These are phyloP conservation scores for Chymomyza procnemis DNA, from an alignment of 2,888 invertebrate genomes.

Conservation along the genomic window DNA sequence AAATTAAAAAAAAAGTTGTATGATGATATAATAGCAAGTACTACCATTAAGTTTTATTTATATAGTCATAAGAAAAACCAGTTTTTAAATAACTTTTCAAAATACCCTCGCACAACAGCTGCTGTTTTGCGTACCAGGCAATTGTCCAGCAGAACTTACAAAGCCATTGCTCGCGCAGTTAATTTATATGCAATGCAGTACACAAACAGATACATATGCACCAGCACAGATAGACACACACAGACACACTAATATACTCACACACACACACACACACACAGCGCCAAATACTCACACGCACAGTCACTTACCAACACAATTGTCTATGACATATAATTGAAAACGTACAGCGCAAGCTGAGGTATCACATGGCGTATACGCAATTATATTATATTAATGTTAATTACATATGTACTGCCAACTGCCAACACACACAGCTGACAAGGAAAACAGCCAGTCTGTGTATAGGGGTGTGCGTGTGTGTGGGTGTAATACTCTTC, in stretches of 20 bases:
- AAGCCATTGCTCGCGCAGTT: background rate
- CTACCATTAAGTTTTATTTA: too few species aligned
- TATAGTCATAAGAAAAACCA: too few species aligned
- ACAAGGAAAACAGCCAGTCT: too few species aligned
- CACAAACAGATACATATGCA: slow-evolving; percentile 7
- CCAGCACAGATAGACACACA: background rate
- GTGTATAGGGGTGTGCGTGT: background rate
- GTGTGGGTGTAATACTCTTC: background rate
- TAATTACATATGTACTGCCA: slow-evolving; percentile 38
- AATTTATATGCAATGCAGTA: slow-evolving; percentile 50
- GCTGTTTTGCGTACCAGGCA: background rate
- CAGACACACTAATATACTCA: background rate
- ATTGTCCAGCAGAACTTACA: background rate
- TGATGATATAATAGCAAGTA: too few species aligned
- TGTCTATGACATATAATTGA: slow-evolving; percentile 33
- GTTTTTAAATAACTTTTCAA: too few species aligned
- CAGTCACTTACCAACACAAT: background rate
- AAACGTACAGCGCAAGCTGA: slow-evolving; percentile 3
- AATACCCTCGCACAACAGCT: background rate
- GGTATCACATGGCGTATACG: slow-evolving; percentile 36
- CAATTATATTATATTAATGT: slow-evolving; percentile 57
- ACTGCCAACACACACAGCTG: too few species aligned
- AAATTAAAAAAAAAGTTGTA: too few species aligned
- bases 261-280: background rate
- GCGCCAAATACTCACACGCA: too few species aligned